phyloP scores from a whole-genome alignment of 2,797 vertebrate genomes.

The Thamnophis elegans region DNA sequence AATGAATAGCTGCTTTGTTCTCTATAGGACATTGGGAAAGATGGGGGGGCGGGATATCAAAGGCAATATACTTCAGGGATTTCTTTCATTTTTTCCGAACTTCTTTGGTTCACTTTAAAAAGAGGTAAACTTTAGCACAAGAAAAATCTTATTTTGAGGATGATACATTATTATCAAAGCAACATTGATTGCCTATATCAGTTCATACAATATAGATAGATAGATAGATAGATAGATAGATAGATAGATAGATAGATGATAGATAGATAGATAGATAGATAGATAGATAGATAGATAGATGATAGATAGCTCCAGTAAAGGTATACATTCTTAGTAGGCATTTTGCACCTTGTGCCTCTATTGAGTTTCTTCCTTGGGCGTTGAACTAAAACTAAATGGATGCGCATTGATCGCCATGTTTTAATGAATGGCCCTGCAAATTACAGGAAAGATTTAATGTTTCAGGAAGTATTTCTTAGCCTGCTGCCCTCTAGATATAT shows the following conservation, averaged over 20 bases:
- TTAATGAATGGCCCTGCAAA: neutral
- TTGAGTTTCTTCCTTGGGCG: neutral
- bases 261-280: too few relatives aligned
- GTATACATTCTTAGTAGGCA: neutral
- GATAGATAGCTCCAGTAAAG: neutral
- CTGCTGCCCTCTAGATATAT: neutral
- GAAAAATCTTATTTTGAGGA: neutral
- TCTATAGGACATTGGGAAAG: neutral
- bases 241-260: too few relatives aligned
- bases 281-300: too few relatives aligned
- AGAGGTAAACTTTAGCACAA: conserved; percentile 6
- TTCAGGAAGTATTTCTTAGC: neutral
- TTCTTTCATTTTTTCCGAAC: neutral
- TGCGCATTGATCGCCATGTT: neutral
- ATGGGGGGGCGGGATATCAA: neutral
- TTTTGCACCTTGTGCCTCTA: neutral
- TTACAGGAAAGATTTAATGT: neutral
- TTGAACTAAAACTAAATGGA: neutral
- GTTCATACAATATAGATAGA: neutral
- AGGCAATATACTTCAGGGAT: neutral
- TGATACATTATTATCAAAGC: neutral
- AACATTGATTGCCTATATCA: conserved; percentile 7
- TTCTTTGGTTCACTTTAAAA: neutral
- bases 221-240: too few relatives aligned
- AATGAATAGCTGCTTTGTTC: neutral